Evolutionary conservation across 30 jellyfish, hydroid and myxozoan species (phyloP).

Genomic region (Calvadosia cruxmelitensis): DNA sequence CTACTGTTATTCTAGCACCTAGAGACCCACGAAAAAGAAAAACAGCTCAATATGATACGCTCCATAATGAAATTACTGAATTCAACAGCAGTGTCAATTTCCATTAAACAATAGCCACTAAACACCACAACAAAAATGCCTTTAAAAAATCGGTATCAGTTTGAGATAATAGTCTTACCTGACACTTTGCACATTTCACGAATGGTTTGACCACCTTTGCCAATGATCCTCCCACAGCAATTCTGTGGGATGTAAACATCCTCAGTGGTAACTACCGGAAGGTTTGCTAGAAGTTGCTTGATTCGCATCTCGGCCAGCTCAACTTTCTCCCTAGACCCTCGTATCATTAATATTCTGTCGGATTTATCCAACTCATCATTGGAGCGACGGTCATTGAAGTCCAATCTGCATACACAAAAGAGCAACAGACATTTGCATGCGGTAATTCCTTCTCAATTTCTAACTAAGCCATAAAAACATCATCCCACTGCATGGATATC

Average conservation of each 20-base stretch:
- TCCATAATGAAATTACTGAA: no score
- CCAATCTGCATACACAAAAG: neutral
- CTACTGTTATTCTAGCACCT: conserved; percentile 62
- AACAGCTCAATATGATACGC: no score
- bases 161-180: conserved; percentile 36
- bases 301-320: conserved; percentile 42
- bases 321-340: conserved; percentile 69
- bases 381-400: neutral
- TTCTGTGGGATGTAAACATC: conserved; percentile 61
- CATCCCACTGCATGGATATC: no score
- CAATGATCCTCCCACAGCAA: conserved; percentile 74
- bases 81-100: no score
- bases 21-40: no score
- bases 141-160: no score
- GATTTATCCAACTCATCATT: conserved; percentile 12
- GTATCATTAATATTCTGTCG: conserved; percentile 41
- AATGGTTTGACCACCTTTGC: conserved; percentile 73
- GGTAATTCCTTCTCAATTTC: no score
- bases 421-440: no score
- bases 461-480: no score
- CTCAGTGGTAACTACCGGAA: conserved; percentile 20
- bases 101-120: no score
- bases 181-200: conserved; percentile 52
- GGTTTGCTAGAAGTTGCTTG: conserved; percentile 33
- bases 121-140: no score